Base-by-base conservation (phyloP, 2,797 vertebrate genomes). In the Helostoma temminkii region DNA sequence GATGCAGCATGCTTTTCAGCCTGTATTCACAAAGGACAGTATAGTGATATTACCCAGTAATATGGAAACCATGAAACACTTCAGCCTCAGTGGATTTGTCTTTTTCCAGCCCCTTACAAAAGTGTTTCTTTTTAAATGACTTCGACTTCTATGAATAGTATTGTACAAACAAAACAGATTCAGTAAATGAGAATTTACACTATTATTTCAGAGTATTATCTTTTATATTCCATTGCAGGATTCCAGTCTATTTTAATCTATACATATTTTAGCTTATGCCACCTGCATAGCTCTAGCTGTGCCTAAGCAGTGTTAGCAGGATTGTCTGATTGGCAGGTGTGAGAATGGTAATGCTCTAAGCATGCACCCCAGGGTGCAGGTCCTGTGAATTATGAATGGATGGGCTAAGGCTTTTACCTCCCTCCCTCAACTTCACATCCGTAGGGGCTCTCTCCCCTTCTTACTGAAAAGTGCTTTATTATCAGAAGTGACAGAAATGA, bases 371-470 rank as follows among this genome's bases (percentile, higher is more conserved):
- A 19, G 42, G 81, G 77, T 70, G 66, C 43, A 77, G 50, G 66
- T 28, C 34, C 74, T 57, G 65, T 86, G 58, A 89, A 89, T 88
- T 80, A 88, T 90, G 78, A 88, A 86, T 85, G 69, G 71, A 69
- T 10, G 10, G 45, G 19, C 62, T 64, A 55, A 58, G 71, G 72
- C 71, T 68, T 71, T 78, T 47, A 75, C 76, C 63, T 75, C 53
- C 48, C 24, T 58, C 41, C 56, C 71, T 72, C 55, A 71, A 8
- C 41, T 36, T 64, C 47, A 61, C 32, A 54, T 66, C 58, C 75
- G 30, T 58, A 71, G 52, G 69, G 48, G n/a, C 52, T 37, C 24
- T 43, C 3, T n/a, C n/a, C 28, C 9, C 28, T 30, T 30, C 63
- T 26, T 24, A 57, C 30, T 49, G 3, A 64, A 61, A 28, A 30